Base-by-base conservation (phyloP, 2,113 vertebrate species). In the Typhlomys cinereus region DNA sequence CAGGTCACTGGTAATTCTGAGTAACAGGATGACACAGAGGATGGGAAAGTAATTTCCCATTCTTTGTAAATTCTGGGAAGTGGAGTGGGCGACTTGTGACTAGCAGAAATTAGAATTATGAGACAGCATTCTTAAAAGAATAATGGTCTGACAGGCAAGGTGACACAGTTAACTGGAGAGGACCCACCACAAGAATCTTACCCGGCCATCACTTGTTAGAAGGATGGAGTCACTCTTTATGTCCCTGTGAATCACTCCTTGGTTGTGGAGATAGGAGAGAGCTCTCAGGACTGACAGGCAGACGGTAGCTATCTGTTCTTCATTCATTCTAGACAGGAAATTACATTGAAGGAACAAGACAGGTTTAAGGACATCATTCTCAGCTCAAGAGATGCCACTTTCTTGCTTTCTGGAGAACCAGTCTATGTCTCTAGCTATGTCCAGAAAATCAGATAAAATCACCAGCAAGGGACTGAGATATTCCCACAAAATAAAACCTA, bases 181-280 rank as follows among this genome's bases (percentile, higher is more conserved):
- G 13, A 61, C 14, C n/a, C 86, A 84, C 59, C 2, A 0, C 2
- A 2, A 36, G 52, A 41, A 0, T 8, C 98, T 98, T 97, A 99
- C 99, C 98, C 99, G 98, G 93, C 99, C 99, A 2, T 99, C 99
- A 9, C 99, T 99, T 66, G 99, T 99, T 85, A 99, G 98, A 39
- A 99, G 99, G 95, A 99, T 99, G 90, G 99, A 99, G 97, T 99
- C 99, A 18, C 99, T 99, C 97, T 99, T 99, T 95, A 99, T 99
- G 98, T 99, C 99, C 0, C 99, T 98, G 98, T 99, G 99, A 97
- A 99, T 99, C 97, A 99, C 99, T 1, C 99, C 99, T 97, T 99
- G 99, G 31, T 98, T 99, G 98, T 99, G 99, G 93, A 99, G 98
- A 97, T 99, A 99, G 80, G 99, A 99, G 94, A 99, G 98, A 1